A percentile compares a stretch with the other conserved stretches of the same genome.
Conservation (phyloP, 2,113 vertebrate genomes). For the Sterrhoptilus dennistouni region DNA sequence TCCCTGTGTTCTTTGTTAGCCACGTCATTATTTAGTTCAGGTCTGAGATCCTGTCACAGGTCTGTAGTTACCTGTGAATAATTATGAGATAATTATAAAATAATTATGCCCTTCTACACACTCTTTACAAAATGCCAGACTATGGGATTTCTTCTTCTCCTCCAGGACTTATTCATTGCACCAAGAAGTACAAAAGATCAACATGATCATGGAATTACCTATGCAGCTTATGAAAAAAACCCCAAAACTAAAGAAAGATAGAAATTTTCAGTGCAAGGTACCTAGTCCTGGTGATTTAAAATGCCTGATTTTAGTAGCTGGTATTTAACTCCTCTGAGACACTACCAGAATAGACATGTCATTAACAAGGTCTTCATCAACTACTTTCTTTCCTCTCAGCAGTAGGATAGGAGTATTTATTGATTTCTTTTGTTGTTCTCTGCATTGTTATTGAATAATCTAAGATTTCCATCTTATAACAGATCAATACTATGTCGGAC, state of each 20-base stretch:
- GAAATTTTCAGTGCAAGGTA: not conserved
- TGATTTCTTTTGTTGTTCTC: constrained; percentile 7
- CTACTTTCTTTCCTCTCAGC: not conserved
- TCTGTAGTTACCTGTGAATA: not conserved
- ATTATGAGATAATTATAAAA: not conserved
- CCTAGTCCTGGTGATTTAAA: not conserved
- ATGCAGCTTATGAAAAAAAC: not conserved
- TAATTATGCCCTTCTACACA: not conserved
- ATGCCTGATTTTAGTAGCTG: not conserved
- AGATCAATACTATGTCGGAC: not conserved
- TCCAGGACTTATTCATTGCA: not conserved
- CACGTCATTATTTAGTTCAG: not conserved
- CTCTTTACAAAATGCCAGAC: not conserved
- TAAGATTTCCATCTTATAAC: not conserved
- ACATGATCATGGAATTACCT: not conserved
- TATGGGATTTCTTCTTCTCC: not conserved
- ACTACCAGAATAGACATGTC: not conserved
- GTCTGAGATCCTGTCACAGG: not conserved
- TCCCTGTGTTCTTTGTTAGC: not conserved
- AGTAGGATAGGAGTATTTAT: constrained; percentile 4
- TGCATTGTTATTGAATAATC: constrained; percentile 21
- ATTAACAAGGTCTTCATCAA: not conserved
- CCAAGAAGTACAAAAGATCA: not conserved
- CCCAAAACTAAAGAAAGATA: not conserved
- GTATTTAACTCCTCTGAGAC: not conserved